Base-by-base conservation (phyloP, 2,113 vertebrate species). In the Caretta caretta region DNA sequence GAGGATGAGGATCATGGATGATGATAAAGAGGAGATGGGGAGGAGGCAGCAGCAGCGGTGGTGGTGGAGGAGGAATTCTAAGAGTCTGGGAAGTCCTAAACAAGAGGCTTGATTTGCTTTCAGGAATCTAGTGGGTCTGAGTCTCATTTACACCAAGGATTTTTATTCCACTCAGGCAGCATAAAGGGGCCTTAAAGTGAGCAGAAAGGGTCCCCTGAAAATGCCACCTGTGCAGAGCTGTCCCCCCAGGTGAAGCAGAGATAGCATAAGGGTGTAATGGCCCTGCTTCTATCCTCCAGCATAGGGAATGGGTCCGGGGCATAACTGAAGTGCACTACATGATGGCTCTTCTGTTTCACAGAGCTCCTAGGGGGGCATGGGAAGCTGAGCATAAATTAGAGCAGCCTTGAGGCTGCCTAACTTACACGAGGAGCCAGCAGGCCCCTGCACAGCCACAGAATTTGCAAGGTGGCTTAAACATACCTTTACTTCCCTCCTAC, bases 341-440 rank as follows among this genome's bases (percentile, higher is more conserved):
- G 93, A 84, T 84, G 93, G 53, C 72, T 94, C 92, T 76, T 76
- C 93, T 94, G 90, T 80, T 95, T 96, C 83, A 49, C 86, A 90
- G 95, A 95, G 95, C 82, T 86, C 90, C 20, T n/a, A 90, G 42
- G 24, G 22, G 69, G n/a, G 35, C n/a, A 42, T 75, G n/a, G n/a
- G 75, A 86, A 96, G 89, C 95, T 92, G 95, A 96, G 90, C 93
- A 91, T 93, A 96, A 97, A 97, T 95, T 81, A 95, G 3, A 94
- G 86, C 81, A 90, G 83, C 79, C 90, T 87, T 96, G 83, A 92
- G 93, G 93, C 20, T 49, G 92, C 56, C 85, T 95, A 95, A 95
- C 97, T 95, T 88, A 1, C 95, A 96, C 88, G 92, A 96, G 85
- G 29, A 62, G 49, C 89, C 93, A 87, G 46, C 92, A 96, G 93